Evolutionary conservation across 2,113 vertebrate species (phyloP).

Genomic region (Nothoprocta pentlandii): DNA sequence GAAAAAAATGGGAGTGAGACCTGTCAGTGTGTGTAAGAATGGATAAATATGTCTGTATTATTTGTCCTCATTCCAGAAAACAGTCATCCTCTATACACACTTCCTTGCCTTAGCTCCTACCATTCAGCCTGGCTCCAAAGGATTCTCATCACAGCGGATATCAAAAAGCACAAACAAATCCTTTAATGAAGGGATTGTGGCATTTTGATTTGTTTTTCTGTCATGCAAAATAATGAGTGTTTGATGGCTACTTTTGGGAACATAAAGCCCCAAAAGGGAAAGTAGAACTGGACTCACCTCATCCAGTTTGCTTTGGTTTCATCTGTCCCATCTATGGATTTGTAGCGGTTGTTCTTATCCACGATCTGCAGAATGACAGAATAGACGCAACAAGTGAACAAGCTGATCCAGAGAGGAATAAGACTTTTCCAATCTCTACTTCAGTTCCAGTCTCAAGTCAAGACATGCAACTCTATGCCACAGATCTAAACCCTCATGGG

Average conservation of each 20-base stretch:
- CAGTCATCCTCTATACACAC: background rate
- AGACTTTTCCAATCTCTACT: background rate
- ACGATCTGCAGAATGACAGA: conserved; percentile 82
- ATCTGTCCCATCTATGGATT: conserved; percentile 92
- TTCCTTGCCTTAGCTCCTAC: background rate
- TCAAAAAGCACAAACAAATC: background rate
- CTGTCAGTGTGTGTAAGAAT: background rate
- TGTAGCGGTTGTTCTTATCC: conserved; percentile 89
- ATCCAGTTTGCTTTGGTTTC: conserved; percentile 96
- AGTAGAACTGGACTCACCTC: conserved; percentile 84
- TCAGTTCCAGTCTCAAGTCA: background rate
- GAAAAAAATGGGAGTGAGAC: background rate
- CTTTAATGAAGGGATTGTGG: background rate
- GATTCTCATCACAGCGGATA: background rate
- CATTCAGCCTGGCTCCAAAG: background rate
- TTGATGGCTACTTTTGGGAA: conserved; percentile 10
- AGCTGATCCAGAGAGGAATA: background rate
- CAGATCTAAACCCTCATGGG: background rate
- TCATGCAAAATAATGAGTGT: background rate
- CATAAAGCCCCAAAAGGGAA: background rate
- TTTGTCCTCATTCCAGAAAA: conserved; percentile 12
- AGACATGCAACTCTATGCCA: background rate
- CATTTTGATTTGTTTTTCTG: background rate
- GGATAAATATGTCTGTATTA: background rate
- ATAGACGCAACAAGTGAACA: background rate